These are phyloP conservation scores for Polyergus mexicanus DNA, from an alignment of 1,140 invertebrate species.

Conservation along the genomic window DNA sequence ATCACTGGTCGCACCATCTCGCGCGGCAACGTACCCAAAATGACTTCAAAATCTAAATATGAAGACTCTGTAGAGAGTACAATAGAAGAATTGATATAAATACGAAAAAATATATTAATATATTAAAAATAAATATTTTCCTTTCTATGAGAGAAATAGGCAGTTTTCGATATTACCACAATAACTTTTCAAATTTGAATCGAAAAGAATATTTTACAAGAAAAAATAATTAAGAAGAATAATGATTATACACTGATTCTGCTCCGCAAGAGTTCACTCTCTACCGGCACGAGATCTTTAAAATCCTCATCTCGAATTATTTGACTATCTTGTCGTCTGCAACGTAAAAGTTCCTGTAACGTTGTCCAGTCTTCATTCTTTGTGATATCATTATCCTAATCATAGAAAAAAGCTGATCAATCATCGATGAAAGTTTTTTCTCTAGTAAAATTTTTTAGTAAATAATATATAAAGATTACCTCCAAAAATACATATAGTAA, in stretches of 20 bases:
- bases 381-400: constrained; percentile 36
- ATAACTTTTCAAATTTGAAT: too few relatives aligned
- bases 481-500: constrained; percentile 64
- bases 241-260: constrained; percentile 4
- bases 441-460: neutral
- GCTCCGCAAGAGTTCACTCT: constrained; percentile 35
- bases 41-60: neutral
- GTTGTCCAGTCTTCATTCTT: constrained; percentile 40
- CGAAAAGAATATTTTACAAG: neutral
- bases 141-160: too few relatives aligned
- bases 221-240: neutral
- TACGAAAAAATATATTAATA: neutral
- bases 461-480: constrained; percentile 41
- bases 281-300: constrained; percentile 22
- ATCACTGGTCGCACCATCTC: constrained; percentile 3
- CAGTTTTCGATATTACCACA: too few relatives aligned
- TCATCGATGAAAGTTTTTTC: neutral
- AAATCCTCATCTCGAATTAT: neutral
- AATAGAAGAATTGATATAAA: neutral
- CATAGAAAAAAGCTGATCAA: neutral
- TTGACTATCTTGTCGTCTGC: neutral
- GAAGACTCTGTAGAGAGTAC: neutral
- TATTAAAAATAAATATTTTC: neutral
- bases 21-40: neutral
- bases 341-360: constrained; percentile 41